Evolutionary conservation across 2,797 vertebrate species (phyloP).

Genomic region (Eulemur albifrons): DNA sequence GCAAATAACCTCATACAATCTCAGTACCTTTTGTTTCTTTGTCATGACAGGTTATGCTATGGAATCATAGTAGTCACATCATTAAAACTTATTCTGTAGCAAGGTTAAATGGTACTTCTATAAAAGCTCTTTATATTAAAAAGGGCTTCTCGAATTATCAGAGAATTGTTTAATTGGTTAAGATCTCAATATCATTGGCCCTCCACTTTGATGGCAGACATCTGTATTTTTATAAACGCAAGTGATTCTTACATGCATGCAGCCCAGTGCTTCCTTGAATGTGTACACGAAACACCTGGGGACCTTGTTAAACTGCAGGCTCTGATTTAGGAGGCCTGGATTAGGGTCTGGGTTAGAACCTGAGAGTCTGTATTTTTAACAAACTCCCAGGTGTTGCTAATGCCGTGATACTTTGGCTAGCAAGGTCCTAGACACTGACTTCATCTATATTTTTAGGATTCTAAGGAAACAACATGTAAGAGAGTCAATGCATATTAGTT

Average conservation of each 20-base stretch:
- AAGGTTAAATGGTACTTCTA: background rate
- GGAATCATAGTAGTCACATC: background rate
- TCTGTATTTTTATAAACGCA: background rate
- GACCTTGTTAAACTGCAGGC: background rate
- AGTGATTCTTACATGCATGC: background rate
- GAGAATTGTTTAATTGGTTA: background rate
- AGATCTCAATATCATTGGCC: background rate
- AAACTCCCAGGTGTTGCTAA: background rate
- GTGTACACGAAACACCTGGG: background rate
- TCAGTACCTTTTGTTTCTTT: background rate
- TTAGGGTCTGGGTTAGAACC: background rate
- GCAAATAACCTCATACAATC: background rate
- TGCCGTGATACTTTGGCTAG: background rate
- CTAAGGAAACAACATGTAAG: background rate
- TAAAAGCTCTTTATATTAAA: background rate
- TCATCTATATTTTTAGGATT: conserved; percentile 1
- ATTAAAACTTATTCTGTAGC: background rate
- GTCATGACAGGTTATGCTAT: background rate
- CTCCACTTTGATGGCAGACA: background rate
- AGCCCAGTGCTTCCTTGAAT: background rate
- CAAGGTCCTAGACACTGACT: background rate
- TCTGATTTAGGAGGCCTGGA: background rate
- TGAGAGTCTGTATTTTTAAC: background rate
- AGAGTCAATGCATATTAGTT: background rate
- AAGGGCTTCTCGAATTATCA: background rate